Conservation (phyloP, 2,888 invertebrate genomes). For the Cryptus viduatorius region DNA sequence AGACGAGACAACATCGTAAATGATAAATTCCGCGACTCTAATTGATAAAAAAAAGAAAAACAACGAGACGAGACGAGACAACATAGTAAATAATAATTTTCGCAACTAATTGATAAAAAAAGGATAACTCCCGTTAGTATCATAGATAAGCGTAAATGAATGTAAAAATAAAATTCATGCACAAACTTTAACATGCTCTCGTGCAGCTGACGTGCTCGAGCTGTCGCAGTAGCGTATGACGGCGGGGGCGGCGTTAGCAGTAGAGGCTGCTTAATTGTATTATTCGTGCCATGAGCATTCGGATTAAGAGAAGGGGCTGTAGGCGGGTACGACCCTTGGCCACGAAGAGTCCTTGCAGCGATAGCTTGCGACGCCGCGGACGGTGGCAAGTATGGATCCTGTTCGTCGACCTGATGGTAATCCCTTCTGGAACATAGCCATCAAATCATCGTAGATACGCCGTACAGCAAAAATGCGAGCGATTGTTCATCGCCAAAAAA, state of each 20-base stretch:
- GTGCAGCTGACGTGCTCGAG: constrained; percentile 85
- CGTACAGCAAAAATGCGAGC: not conserved
- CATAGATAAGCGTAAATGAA: constrained; percentile 17
- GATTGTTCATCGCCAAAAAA: not conserved
- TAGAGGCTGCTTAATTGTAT: constrained; percentile 86
- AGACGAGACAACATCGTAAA: constrained; percentile 18
- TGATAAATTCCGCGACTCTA: not conserved
- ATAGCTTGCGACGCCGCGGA: constrained; percentile 87
- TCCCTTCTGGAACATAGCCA: constrained; percentile 88
- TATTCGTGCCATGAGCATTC: constrained; percentile 87
- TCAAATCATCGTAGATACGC: constrained; percentile 44
- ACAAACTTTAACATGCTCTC: constrained; percentile 86
- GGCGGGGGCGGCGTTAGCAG: constrained; percentile 87
- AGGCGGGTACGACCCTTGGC: constrained; percentile 91
- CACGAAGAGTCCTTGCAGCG: constrained; percentile 88
- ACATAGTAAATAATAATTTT: constrained; percentile 10
- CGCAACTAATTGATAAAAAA: not conserved
- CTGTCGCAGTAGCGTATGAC: constrained; percentile 87
- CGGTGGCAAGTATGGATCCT: constrained; percentile 91
- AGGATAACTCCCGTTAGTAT: not conserved
- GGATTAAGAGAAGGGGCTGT: constrained; percentile 87
- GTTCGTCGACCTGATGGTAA: constrained; percentile 94
- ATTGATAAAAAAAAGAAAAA: constrained; percentile 3
- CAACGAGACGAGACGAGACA: constrained; percentile 38
- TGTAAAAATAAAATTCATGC: constrained; percentile 83